phyloP scores from a whole-genome alignment of 2,113 vertebrate genomes.

The human region DNA sequence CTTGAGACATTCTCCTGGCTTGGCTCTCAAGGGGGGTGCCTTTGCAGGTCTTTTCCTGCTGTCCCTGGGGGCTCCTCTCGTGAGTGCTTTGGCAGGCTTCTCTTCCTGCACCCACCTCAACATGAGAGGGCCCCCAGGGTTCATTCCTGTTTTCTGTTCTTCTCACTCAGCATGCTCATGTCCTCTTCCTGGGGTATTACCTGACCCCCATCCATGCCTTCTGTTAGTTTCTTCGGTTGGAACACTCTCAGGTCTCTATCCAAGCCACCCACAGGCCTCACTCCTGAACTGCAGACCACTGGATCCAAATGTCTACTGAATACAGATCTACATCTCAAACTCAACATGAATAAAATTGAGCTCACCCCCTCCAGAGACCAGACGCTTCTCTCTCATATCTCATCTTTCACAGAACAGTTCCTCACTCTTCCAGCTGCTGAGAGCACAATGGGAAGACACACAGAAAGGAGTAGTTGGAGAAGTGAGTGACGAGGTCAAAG shows the following conservation, averaged over 20 bases:
- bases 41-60: neutral
- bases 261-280: neutral
- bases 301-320: neutral
- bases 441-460: neutral
- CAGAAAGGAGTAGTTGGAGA: neutral
- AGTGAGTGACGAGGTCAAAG: rapidly evolving
- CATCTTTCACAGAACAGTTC: neutral
- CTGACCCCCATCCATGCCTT: neutral
- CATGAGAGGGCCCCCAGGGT: rapidly evolving
- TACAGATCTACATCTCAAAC: neutral
- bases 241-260: neutral
- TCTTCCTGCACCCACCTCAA: neutral
- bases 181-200: neutral
- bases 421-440: neutral
- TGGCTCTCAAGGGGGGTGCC: neutral
- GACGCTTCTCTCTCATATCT: neutral
- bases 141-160: neutral
- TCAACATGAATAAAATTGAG: rapidly evolving
- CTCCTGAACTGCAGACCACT: neutral
- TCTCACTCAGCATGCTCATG: rapidly evolving
- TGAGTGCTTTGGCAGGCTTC: neutral
- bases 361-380: neutral
- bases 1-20: neutral
- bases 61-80: neutral
- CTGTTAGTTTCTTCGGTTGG: neutral